Evolutionary conservation across 2,113 vertebrate genomes (phyloP), one percentile per base, ranked within the genome.

Genomic region (Heterochromis multidens): DNA sequence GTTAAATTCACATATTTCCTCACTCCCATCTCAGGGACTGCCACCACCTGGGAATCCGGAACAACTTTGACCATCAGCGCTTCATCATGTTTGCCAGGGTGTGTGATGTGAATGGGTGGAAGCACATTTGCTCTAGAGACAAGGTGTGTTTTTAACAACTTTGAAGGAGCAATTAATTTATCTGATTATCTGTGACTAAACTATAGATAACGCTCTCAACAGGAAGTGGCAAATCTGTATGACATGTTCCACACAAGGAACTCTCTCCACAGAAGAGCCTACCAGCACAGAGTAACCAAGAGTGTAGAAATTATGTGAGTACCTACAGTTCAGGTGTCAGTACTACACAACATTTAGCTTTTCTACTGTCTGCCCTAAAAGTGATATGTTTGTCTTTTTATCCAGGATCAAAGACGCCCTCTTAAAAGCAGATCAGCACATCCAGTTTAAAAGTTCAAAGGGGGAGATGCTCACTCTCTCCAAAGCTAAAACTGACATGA

Each of bases 221-320:
- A 99, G 98, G 97, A 99, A 87, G 96, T 95, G 87, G 95, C 87
- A 7, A 97, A 98, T 92, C 80, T 99, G 29, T 98, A 98, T 1
- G 97, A 98, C 77, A 96, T 99, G 98, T 99, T 99, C 91, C 94
- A 99, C 77, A 97, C 96, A 0, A 96, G 98, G 16, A 95, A 96
- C 82, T 94, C 79, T 70, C 95, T 99, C 67, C 97, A 99, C 83
- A 96, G 96, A 7, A 95, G 96, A 92, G 98, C 97, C 0, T 99
- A 97, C 85, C 97, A 99, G 77, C 98, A 99, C 89, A 97, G 95
- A 92, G 93, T 97, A 79, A 94, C 93, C 72, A 97, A 96, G 84
- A 95, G 97, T 94, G 97, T 99, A 81, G 97, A 99, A 83, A 94
- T 87, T 19, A 98, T 99, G 98, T 97, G 93, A 97, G 97, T 94